Evolutionary conservation across 2,113 vertebrate species (phyloP).

Genomic region (Cinclus mexicanus): DNA sequence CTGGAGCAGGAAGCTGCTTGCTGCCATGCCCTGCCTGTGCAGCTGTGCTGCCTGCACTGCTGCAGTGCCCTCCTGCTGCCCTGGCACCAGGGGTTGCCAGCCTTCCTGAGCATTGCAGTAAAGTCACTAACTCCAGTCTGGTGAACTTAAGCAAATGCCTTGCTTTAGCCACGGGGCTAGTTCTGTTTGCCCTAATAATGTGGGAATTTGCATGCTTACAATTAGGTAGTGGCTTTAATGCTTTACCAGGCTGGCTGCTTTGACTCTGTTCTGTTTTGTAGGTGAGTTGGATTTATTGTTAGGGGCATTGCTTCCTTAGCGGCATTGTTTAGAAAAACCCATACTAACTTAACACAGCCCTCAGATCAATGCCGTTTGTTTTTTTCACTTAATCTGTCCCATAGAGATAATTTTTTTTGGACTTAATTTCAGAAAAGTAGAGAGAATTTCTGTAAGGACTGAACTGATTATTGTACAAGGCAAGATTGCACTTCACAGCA

Average conservation of each 20-base stretch:
- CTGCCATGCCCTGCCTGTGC: neutral
- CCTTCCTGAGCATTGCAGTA: rapidly evolving
- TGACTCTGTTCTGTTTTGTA: neutral
- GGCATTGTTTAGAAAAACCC: neutral
- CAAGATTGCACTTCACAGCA: neutral
- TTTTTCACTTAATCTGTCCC: neutral
- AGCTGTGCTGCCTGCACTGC: neutral
- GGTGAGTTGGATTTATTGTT: neutral
- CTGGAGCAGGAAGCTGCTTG: neutral
- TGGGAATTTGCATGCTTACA: neutral
- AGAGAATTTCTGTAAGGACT: neutral
- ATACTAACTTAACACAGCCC: neutral
- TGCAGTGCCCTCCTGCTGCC: neutral
- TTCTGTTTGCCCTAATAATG: neutral
- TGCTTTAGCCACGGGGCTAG: neutral
- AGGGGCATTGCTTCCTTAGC: neutral
- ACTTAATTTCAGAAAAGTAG: neutral
- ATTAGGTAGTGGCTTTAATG: neutral
- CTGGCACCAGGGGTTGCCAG: rapidly evolving
- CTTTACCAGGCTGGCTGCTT: neutral
- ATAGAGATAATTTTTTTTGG: neutral
- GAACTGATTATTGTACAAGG: neutral
- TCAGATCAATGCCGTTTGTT: neutral
- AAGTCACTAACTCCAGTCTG: neutral
- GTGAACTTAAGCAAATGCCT: neutral